These are phyloP conservation scores for Lepus oiostolus DNA, from an alignment of 2,797 vertebrate species.

Conservation along the genomic window DNA sequence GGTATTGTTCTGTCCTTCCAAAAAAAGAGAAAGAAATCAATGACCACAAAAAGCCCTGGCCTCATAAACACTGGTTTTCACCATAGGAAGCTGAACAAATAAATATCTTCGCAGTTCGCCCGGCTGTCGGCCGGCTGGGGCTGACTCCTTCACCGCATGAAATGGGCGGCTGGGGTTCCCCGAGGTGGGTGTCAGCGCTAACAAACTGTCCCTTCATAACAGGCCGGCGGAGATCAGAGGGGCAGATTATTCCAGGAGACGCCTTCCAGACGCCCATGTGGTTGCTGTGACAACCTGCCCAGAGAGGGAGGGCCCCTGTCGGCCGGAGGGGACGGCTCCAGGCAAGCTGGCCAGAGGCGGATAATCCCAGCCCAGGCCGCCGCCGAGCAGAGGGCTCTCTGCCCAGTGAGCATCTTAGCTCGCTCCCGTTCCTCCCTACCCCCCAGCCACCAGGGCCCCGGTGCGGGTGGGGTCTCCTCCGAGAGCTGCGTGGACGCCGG, in stretches of 20 bases:
- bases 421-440: accelerated
- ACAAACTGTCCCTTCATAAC: slow-evolving; percentile 91
- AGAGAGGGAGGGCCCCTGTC: slow-evolving; percentile 60
- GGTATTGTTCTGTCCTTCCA: not conserved
- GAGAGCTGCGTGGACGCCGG: accelerated
- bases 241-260: slow-evolving; percentile 90
- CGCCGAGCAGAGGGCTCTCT: slow-evolving; percentile 77
- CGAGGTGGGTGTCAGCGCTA: slow-evolving; percentile 89
- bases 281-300: slow-evolving; percentile 89
- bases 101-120: slow-evolving; percentile 85
- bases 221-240: slow-evolving; percentile 90
- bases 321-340: slow-evolving; percentile 79
- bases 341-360: slow-evolving; percentile 81
- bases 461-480: not conserved
- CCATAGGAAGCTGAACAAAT: slow-evolving; percentile 83
- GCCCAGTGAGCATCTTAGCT: slow-evolving; percentile 47
- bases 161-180: slow-evolving; percentile 86
- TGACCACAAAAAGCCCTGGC: slow-evolving; percentile 38
- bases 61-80: slow-evolving; percentile 82
- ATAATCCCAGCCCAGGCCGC: slow-evolving; percentile 67
- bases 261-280: slow-evolving; percentile 89
- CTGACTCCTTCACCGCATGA: slow-evolving; percentile 86
- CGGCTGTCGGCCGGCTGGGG: slow-evolving; percentile 75
- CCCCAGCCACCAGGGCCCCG: not conserved
- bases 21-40: slow-evolving; percentile 64